phyloP scores from a whole-genome alignment of 2,113 vertebrate species.

The Prolemur simus region DNA sequence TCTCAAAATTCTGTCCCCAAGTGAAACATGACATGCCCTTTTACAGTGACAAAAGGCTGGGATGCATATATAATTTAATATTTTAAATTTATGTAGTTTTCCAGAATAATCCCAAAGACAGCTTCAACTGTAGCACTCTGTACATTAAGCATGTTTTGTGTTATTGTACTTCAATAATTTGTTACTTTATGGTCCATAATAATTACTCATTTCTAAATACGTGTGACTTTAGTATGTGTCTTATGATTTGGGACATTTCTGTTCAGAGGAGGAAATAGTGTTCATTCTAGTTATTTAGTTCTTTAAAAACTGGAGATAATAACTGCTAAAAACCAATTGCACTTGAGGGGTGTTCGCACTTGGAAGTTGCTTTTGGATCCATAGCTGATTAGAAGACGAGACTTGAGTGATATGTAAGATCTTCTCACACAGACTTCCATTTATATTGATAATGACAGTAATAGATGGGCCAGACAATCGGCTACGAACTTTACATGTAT shows the following conservation, averaged over 20 bases:
- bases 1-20: background rate
- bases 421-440: background rate
- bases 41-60: background rate
- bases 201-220: background rate
- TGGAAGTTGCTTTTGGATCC: conserved; percentile 1
- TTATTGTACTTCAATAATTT: background rate
- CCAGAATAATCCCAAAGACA: background rate
- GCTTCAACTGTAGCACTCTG: background rate
- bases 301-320: background rate
- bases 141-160: background rate
- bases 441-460: background rate
- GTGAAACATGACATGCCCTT: background rate
- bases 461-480: background rate
- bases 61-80: background rate
- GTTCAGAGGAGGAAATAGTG: background rate
- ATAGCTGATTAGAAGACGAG: background rate
- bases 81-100: background rate
- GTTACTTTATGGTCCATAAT: background rate
- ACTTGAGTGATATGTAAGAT: background rate
- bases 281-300: conserved; percentile 1
- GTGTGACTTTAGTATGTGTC: background rate
- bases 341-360: background rate
- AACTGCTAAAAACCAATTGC: background rate
- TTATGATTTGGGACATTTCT: background rate
- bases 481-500: background rate